Evolutionary conservation across 2,113 vertebrate genomes (phyloP).

Genomic region (Crotalus tigris): DNA sequence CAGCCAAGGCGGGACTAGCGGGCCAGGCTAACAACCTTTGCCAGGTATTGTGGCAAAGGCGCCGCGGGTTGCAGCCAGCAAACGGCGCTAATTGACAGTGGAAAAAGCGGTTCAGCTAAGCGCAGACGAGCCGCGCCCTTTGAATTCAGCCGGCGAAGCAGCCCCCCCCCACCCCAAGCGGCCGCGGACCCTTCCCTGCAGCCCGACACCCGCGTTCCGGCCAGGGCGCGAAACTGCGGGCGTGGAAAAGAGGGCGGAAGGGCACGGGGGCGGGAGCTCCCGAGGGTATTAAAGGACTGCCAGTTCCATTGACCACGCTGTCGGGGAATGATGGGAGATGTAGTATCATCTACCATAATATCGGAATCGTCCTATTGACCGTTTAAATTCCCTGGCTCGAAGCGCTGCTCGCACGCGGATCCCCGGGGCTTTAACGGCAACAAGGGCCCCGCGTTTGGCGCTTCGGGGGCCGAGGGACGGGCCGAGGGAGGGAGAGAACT

Average conservation of each 20-base stretch:
- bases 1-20: not conserved
- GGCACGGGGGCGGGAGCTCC: fast-evolving
- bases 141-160: not conserved
- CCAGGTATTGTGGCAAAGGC: not conserved
- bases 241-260: not conserved
- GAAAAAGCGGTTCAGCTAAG: not conserved
- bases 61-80: not conserved
- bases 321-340: not conserved
- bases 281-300: too few species aligned
- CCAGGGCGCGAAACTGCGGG: not conserved
- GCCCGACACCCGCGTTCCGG: not conserved
- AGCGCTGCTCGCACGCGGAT: not conserved
- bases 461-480: not conserved
- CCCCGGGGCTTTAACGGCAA: not conserved
- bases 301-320: not conserved
- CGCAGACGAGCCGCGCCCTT: not conserved
- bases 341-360: too few species aligned
- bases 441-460: not conserved
- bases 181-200: not conserved
- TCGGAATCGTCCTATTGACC: not conserved
- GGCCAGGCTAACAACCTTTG: not conserved
- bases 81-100: not conserved
- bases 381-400: not conserved
- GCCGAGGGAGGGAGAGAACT: not conserved
- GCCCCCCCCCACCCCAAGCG: not conserved